Percentiles rank a stretch among this genome's conserved stretches.
Evolutionary conservation across 2,113 vertebrate species (phyloP).

Genomic region (Aptenodytes forsteri): DNA sequence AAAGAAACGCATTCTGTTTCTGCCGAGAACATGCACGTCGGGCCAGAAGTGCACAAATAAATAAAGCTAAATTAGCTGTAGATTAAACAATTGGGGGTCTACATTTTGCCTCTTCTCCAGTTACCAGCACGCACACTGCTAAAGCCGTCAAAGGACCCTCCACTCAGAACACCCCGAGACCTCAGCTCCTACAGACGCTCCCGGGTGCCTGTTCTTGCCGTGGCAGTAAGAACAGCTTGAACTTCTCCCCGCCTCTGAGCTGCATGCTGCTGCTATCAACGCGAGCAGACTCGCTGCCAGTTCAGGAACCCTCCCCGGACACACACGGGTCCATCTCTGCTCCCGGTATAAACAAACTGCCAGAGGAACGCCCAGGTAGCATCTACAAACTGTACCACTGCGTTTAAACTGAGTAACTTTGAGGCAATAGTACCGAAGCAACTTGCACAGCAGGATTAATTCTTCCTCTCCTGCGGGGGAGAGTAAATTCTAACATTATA

Average conservation of each 20-base stretch:
- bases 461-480: neutral
- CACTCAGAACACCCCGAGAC: accelerated
- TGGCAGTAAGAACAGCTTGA: neutral
- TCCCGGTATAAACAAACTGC: accelerated
- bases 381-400: accelerated
- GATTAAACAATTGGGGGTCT: accelerated
- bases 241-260: neutral
- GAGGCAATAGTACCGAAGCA: neutral
- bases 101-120: neutral
- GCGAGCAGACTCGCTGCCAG: accelerated
- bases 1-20: neutral
- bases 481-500: neutral
- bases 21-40: neutral
- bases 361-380: neutral
- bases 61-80: neutral
- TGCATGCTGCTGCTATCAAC: accelerated
- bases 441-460: neutral
- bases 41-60: neutral
- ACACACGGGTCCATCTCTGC: neutral
- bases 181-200: accelerated
- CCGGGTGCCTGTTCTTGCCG: accelerated
- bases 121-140: accelerated
- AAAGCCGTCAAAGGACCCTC: neutral
- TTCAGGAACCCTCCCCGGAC: neutral
- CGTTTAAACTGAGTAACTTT: neutral